Base-by-base conservation (phyloP, 37 sponge, comb jelly and placozoan species). In the Spongilla lacustris region DNA sequence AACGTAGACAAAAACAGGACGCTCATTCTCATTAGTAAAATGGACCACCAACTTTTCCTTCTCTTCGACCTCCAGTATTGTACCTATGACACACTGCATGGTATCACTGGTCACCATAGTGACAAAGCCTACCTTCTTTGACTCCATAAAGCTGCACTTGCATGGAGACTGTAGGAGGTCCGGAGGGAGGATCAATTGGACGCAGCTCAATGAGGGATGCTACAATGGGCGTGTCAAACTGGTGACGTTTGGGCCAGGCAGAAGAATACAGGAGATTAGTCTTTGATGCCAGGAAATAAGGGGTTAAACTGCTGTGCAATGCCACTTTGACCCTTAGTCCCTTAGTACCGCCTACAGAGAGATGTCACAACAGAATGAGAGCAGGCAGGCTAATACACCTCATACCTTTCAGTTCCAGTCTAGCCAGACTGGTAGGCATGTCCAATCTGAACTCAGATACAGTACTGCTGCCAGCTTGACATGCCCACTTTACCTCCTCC, bases 71-170 rank as follows among this genome's bases (percentile, higher is more conserved):
- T 74, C 76, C 30, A 88, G 25, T 21, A 66, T 33, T 46, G 74
- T 35, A 25, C 24, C 87, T 87, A 50, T 14, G 21, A 13, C 14
- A 58, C 58, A 6, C 21, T 14, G 11, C 11, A 58, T 17, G 21
- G 14, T 17, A 58, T 58, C 58, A 6, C 11, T 58, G 19, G 14
- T 58, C 19, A 10, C 46, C 46, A 4, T 79, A 1, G 32, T 69
- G 31, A 38, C 50, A 13, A 26, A 23, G 38, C 80, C 50, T n/a
- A 87, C 88, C 83, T 11, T 77, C 71, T 68, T 67, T 88, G 69
- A 77, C 82, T 24, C 88, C 88, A 49, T 88, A 82, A 26, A 88
- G 69, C 71, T 88, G 88, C 35, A 88, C 11, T 71, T 88, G 88
- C 4, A 82, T 36, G 12, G 49, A 82, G 70, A 77, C 17, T 9